Conservation (phyloP, 64 coral and sea anemone genomes). For the Stichodactyla mertensii region DNA sequence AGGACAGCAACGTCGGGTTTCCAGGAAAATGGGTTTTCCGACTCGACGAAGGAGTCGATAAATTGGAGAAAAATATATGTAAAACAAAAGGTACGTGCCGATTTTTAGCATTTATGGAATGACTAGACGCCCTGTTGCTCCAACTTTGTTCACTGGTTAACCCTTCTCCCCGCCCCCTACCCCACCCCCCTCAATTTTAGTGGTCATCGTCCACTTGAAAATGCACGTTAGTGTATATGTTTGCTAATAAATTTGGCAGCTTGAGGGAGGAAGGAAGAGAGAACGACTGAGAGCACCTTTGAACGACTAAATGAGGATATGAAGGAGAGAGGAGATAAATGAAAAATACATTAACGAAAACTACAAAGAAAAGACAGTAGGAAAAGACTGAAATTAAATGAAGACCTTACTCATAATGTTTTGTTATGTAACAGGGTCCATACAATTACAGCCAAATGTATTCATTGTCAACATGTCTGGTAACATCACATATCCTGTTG, state of each 20-base stretch:
- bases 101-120: neutral
- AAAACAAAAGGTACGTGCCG: conserved; percentile 19
- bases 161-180: no score
- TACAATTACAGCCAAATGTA: neutral
- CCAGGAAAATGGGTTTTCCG: conserved; percentile 51
- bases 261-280: neutral
- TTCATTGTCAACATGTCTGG: neutral
- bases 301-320: neutral
- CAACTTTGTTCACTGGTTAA: no score
- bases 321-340: no score
- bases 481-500: neutral
- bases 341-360: neutral
- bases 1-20: conserved; percentile 35
- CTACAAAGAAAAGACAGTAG: neutral
- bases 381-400: neutral
- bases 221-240: no score
- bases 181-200: no score
- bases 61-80: conserved; percentile 26
- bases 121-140: no score
- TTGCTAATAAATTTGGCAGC: neutral
- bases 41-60: conserved; percentile 1
- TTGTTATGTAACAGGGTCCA: neutral
- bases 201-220: no score
- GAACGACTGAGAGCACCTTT: neutral
- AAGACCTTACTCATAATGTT: neutral